Evolutionary conservation across 2,113 vertebrate genomes (phyloP).

Genomic region (Oceanites oceanicus): DNA sequence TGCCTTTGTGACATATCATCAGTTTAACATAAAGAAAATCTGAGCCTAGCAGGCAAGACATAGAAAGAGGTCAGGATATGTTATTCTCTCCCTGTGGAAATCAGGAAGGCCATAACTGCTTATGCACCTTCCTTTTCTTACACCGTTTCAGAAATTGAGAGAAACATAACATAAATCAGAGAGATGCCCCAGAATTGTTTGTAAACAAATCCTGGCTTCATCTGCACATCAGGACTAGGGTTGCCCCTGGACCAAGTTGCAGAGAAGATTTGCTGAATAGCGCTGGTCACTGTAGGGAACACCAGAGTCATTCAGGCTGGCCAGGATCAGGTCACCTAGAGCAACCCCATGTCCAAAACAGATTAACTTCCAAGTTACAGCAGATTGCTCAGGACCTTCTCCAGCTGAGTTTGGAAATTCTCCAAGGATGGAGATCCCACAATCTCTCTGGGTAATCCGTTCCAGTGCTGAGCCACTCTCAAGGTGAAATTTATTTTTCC

Average conservation of each 20-base stretch:
- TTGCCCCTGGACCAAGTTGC: accelerated
- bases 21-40: background rate
- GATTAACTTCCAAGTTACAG: background rate
- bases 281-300: background rate
- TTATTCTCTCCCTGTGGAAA: background rate
- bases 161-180: background rate
- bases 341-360: background rate
- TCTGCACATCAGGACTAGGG: background rate
- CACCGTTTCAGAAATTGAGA: accelerated
- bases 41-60: background rate
- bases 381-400: background rate
- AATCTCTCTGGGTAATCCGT: background rate
- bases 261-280: background rate
- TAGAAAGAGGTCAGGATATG: background rate
- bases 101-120: background rate
- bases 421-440: background rate
- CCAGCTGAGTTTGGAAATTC: background rate
- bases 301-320: background rate
- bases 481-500: background rate
- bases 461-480: background rate
- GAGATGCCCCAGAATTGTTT: background rate
- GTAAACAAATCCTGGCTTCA: background rate
- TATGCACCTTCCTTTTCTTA: accelerated
- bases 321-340: background rate
- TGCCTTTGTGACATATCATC: background rate